These are phyloP conservation scores for Archilochus colubris DNA, from an alignment of 2,113 vertebrate species.

Conservation along the genomic window DNA sequence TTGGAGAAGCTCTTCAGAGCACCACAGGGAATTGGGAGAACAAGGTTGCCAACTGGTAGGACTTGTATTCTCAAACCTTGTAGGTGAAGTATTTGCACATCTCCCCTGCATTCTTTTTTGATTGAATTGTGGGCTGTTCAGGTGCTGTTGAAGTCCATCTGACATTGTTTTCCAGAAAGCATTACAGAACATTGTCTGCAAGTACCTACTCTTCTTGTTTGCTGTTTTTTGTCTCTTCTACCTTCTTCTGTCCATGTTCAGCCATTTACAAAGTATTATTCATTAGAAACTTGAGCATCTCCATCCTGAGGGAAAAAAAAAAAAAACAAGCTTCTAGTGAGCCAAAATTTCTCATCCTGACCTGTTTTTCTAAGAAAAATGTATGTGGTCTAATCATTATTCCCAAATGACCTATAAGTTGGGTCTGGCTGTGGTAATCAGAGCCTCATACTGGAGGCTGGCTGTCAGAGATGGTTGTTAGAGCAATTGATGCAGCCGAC, in stretches of 20 bases:
- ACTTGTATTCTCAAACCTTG: not conserved
- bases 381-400: conserved; percentile 12
- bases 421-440: conserved; percentile 44
- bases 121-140: not conserved
- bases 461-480: conserved; percentile 43
- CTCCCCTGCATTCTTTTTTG: not conserved
- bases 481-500: conserved; percentile 47
- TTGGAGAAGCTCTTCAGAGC: not conserved
- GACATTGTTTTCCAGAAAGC: not conserved
- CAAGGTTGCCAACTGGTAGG: not conserved
- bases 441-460: not conserved
- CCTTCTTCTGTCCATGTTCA: not conserved
- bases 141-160: not conserved
- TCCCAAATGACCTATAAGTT: conserved; percentile 17
- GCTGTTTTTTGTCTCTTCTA: not conserved
- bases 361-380: conserved; percentile 47
- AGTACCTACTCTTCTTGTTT: not conserved
- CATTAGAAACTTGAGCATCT: conserved; percentile 31
- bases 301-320: not conserved
- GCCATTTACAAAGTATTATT: conserved; percentile 7
- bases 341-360: conserved; percentile 37
- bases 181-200: not conserved
- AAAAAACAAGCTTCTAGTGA: not conserved
- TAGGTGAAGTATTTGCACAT: not conserved
- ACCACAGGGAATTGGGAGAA: not conserved